Conservation (phyloP, 2,888 invertebrate species). For the Patella pellucida region DNA sequence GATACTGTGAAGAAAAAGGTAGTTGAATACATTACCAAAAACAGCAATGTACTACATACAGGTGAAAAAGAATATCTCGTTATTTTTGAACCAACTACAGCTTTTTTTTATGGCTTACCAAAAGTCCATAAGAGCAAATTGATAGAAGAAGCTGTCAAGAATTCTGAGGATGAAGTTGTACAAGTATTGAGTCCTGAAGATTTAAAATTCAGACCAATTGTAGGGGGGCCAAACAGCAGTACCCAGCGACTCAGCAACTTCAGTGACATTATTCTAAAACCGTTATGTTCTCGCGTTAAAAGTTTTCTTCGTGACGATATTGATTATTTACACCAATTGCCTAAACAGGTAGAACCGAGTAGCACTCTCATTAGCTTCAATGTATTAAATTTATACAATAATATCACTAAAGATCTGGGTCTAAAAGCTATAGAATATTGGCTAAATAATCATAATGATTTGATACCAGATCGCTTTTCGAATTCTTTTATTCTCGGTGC, state of each 20-base stretch:
- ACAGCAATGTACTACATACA: too few species aligned
- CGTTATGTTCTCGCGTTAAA: background rate
- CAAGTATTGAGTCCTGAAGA: background rate
- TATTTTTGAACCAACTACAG: too few species aligned
- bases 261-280: background rate
- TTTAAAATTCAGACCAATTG: background rate
- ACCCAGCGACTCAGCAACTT: background rate
- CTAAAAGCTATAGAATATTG: background rate
- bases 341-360: background rate
- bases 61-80: too few species aligned
- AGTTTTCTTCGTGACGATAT: background rate
- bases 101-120: too few species aligned
- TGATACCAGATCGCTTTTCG: too few species aligned
- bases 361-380: background rate
- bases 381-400: background rate
- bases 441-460: background rate
- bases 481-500: too few species aligned
- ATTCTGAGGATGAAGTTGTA: background rate
- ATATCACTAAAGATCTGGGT: background rate
- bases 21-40: too few species aligned
- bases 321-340: background rate
- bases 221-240: background rate
- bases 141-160: too few species aligned
- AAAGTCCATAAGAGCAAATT: too few species aligned
- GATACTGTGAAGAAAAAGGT: background rate